Evolutionary conservation across 2,113 vertebrate genomes (phyloP), one percentile per base, ranked within the genome.

Genomic region (Lepus europaeus): DNA sequence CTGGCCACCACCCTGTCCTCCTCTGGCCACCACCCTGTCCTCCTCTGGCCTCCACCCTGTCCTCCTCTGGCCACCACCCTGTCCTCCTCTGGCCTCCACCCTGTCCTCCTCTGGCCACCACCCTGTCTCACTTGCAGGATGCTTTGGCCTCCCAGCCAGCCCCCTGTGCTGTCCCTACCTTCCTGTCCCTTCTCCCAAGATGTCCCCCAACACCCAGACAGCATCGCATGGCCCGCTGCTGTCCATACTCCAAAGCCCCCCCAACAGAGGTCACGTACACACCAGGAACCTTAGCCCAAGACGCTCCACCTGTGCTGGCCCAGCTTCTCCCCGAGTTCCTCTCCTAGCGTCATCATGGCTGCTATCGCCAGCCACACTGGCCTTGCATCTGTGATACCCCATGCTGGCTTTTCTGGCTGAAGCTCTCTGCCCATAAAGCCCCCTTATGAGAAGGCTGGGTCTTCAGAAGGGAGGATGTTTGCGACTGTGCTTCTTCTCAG

Each of bases 261-360:
- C 6, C 69, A 20, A 2, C 0, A 17, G 20, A 56, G 36, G 56
- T 13, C 33, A 13, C 36, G 16, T 33, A 0, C 1, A 12, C 36
- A 14, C 12, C 3, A 8, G 0, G 9, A 6, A 59, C 14, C 51
- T 53, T 12, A 14, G 23, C 31, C 20, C 59, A 8, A 11, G 53
- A 13, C 1, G 5, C 16, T 33, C 2, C 1, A 2, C 3, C 3
- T 6, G 0, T 12, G 49, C 23, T 59, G 39, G 3, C 5, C 70
- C 20, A 23, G 23, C 0, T 8, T 0, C 19, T n/a, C 31, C 9
- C 36, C 4, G 6, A 53, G 10, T 1, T 79, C 14, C 20, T 76
- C 16, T 13, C 12, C 25, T 20, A 10, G 45, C 45, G 45, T 51
- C 8, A 12, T 25, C 29, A 11, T 45, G 0, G 27, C 25, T 51